These are phyloP conservation scores for Orius insidiosus DNA, from an alignment of 1,140 invertebrate genomes.

Conservation along the genomic window DNA sequence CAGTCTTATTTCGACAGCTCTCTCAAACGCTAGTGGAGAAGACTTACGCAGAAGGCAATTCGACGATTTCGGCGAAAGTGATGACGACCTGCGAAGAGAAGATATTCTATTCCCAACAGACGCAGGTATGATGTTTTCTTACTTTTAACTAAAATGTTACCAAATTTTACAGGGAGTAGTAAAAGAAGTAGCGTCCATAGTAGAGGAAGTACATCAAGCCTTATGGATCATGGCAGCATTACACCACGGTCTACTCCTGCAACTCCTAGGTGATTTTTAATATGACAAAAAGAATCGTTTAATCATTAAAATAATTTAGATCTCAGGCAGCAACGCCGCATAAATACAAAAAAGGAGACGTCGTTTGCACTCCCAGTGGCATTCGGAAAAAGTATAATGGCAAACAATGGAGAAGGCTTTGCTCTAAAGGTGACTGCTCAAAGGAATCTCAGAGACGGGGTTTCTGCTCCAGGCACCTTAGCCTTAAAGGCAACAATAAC, in stretches of 20 bases:
- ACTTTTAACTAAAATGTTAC: too few species aligned
- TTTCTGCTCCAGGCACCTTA: constrained; percentile 90
- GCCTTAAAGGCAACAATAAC: constrained; percentile 49
- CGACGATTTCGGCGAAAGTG: constrained; percentile 72
- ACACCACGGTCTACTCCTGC: constrained; percentile 72
- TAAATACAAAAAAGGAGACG: constrained; percentile 97
- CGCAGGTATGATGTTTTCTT: constrained; percentile 37
- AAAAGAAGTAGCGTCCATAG: constrained; percentile 80
- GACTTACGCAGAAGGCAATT: constrained; percentile 37
- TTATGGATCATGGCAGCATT: constrained; percentile 60
- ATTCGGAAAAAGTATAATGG: constrained; percentile 98
- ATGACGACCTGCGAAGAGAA: constrained; percentile 73
- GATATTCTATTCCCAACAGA: constrained; percentile 69
- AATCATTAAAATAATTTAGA: constrained; percentile 28
- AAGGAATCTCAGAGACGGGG: constrained; percentile 95
- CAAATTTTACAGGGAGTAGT: constrained; percentile 63
- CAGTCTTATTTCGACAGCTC: constrained; percentile 28
- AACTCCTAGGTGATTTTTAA: constrained; percentile 49
- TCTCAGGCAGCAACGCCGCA: constrained; percentile 84
- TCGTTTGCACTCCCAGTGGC: constrained; percentile 88
- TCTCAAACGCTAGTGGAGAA: constrained; percentile 36
- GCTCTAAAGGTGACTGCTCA: constrained; percentile 86
- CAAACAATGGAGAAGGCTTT: constrained; percentile 94
- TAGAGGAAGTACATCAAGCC: constrained; percentile 69
- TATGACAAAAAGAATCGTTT: neutral